Conservation (phyloP, 2,113 vertebrate species). For the Cromileptes altivelis region DNA sequence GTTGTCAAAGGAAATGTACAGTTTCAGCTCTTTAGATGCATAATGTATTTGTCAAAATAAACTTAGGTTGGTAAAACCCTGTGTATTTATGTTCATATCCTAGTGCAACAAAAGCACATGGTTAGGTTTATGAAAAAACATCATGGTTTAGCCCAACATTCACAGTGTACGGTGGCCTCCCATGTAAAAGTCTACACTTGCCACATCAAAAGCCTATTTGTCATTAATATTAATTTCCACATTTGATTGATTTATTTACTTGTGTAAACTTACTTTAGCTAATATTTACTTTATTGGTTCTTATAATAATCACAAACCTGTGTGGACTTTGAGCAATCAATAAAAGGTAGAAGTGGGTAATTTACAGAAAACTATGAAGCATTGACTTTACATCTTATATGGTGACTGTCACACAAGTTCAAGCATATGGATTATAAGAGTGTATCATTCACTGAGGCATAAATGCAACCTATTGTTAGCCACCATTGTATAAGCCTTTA, state of each 20-base stretch:
- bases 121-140: too few species aligned
- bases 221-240: too few species aligned
- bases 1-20: too few species aligned
- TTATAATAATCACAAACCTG: neutral
- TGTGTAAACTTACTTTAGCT: neutral
- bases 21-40: too few species aligned
- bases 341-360: neutral
- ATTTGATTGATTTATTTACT: too few species aligned
- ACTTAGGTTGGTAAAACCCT: too few species aligned
- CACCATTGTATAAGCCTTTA: constrained; percentile 1
- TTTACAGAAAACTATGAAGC: neutral
- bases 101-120: too few species aligned
- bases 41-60: too few species aligned
- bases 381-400: neutral
- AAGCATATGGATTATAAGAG: neutral
- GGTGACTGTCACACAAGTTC: neutral
- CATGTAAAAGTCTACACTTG: too few species aligned
- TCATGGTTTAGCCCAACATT: neutral
- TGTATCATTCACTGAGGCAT: neutral
- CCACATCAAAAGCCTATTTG: too few species aligned
- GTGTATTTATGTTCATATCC: too few species aligned
- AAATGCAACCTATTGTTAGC: neutral
- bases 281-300: neutral
- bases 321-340: neutral
- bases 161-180: too few species aligned